Conservation (phyloP, 2,113 vertebrate genomes). For the Caretta caretta region DNA sequence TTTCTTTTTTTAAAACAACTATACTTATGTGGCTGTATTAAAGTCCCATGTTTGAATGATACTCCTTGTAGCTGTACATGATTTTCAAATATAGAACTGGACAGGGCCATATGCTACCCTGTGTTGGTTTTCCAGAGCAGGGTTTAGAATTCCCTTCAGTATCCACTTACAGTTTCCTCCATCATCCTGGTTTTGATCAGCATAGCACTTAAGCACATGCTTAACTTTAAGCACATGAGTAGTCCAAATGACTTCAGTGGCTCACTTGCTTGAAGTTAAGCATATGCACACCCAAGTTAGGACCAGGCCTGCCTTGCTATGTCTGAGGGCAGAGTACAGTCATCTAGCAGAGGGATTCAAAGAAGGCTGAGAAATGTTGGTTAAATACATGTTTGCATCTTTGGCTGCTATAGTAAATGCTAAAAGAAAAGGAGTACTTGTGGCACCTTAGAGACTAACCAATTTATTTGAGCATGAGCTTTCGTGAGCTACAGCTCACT, state of each 20-base stretch:
- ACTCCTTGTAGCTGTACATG: neutral
- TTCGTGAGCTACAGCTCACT: too few relatives aligned
- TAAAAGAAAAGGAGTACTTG: too few relatives aligned
- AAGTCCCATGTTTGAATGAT: neutral
- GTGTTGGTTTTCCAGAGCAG: too few relatives aligned
- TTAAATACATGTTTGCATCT: neutral
- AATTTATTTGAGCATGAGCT: too few relatives aligned
- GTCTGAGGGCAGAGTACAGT: neutral
- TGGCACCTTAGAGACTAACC: too few relatives aligned
- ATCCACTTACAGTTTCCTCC: neutral
- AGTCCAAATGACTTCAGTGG: neutral
- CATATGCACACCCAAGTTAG: neutral
- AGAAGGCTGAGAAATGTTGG: neutral
- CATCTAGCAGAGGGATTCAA: neutral
- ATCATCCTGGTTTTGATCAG: neutral
- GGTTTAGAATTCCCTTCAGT: neutral
- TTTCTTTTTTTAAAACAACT: too few relatives aligned
- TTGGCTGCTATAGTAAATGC: neutral
- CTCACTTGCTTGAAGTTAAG: neutral
- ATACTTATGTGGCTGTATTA: accelerated
- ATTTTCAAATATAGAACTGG: neutral
- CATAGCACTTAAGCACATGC: neutral
- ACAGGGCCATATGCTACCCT: neutral
- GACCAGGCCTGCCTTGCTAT: neutral
- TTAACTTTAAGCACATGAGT: neutral